Evolutionary conservation across 2,797 vertebrate species (phyloP).

Genomic region (Yasuhikotakia modesta): DNA sequence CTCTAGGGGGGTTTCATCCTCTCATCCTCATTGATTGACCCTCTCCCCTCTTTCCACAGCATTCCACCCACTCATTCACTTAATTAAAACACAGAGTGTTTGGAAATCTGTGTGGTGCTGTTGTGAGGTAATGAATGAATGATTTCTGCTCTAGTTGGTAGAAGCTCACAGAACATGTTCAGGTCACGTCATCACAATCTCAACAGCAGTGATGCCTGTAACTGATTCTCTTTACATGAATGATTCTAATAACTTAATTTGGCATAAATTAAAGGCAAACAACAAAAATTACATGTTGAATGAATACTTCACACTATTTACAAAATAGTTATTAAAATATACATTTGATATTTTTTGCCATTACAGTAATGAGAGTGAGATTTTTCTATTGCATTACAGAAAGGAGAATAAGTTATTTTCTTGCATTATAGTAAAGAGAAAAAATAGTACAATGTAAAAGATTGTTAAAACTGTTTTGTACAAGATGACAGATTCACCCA

Average conservation of each 20-base stretch:
- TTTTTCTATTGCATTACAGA: too few species aligned
- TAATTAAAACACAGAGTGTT: conserved; percentile 34
- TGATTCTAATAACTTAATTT: not conserved
- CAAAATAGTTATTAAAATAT: not conserved
- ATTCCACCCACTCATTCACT: conserved; percentile 49
- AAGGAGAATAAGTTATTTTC: too few species aligned
- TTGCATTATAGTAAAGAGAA: not conserved
- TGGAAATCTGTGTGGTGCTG: conserved; percentile 39
- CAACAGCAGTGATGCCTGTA: not conserved
- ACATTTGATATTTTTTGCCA: not conserved
- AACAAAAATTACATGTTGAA: not conserved
- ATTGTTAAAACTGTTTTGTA: not conserved
- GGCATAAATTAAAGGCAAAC: not conserved
- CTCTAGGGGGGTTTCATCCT: conserved; percentile 34
- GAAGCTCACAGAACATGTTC: conserved; percentile 4
- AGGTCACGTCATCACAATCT: not conserved
- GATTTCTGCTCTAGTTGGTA: conserved; percentile 24
- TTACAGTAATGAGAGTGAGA: not conserved
- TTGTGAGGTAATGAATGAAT: conserved; percentile 42
- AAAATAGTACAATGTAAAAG: not conserved
- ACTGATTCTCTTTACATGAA: not conserved
- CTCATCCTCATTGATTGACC: conserved; percentile 47
- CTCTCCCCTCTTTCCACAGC: conserved; percentile 42
- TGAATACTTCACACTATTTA: not conserved
- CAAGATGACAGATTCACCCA: not conserved